Percentiles rank a stretch among this genome's conserved stretches.
These are phyloP conservation scores for Lipotes vexillifer DNA, from an alignment of 2,113 vertebrate genomes.

Conservation along the genomic window DNA sequence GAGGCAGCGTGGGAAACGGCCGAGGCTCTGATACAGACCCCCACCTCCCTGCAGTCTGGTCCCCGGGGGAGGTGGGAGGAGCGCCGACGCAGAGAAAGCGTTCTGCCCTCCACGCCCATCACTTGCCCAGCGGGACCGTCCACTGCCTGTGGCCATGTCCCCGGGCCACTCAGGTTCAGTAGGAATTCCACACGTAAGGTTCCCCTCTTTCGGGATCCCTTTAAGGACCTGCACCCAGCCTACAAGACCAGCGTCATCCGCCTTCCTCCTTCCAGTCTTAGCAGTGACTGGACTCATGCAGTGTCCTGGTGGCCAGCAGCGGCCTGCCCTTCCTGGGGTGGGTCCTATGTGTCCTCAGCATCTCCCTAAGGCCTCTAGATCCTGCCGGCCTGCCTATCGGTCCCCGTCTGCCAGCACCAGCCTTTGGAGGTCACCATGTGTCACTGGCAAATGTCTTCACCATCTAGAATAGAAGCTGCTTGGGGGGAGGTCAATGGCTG, in stretches of 20 bases:
- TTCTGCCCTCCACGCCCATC: not conserved
- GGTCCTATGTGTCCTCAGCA: too few relatives aligned
- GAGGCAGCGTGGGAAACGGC: slow-evolving; percentile 39
- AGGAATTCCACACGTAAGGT: rapidly evolving
- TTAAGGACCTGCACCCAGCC: rapidly evolving
- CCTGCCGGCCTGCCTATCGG: rapidly evolving
- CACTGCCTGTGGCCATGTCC: rapidly evolving
- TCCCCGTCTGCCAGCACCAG: rapidly evolving
- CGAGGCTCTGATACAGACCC: not conserved
- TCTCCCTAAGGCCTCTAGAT: not conserved
- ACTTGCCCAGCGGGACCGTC: rapidly evolving
- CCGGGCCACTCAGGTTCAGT: rapidly evolving
- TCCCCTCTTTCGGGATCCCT: rapidly evolving
- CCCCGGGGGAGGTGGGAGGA: rapidly evolving
- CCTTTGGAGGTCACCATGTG: not conserved
- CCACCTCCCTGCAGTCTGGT: not conserved
- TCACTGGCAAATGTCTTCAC: too few relatives aligned
- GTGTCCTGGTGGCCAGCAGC: rapidly evolving
- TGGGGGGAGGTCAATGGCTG: rapidly evolving
- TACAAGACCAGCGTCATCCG: not conserved
- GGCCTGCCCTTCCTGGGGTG: not conserved
- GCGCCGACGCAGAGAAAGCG: rapidly evolving
- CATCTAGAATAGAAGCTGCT: rapidly evolving
- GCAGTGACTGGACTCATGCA: too few relatives aligned
- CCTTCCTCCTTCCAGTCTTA: rapidly evolving